A percentile compares a stretch with the other conserved stretches of the same genome.
These are phyloP conservation scores for Solenopsis invicta DNA, from an alignment of 1,140 invertebrate genomes.

Conservation along the genomic window DNA sequence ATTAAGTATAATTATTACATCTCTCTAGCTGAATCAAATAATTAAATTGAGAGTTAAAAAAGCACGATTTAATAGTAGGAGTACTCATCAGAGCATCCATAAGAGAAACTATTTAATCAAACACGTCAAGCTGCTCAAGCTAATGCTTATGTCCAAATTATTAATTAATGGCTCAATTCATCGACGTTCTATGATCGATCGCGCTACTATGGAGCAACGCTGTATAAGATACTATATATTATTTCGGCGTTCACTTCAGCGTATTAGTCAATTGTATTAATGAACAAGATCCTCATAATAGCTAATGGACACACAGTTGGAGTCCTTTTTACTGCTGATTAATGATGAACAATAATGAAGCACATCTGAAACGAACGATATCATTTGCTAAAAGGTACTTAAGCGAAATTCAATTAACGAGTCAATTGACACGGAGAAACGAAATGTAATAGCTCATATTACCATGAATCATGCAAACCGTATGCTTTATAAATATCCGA, in stretches of 20 bases:
- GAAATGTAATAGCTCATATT: slow-evolving; percentile 12
- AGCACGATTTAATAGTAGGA: not conserved
- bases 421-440: not conserved
- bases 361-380: not conserved
- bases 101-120: slow-evolving; percentile 7
- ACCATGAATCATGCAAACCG: not conserved
- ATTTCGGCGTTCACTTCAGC: not conserved
- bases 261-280: slow-evolving; percentile 32
- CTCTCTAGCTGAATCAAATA: not conserved
- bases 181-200: slow-evolving; percentile 17
- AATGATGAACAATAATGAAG: slow-evolving; percentile 43
- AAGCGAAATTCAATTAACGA: slow-evolving; percentile 22
- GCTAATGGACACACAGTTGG: not conserved
- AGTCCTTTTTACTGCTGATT: slow-evolving; percentile 29
- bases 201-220: not conserved
- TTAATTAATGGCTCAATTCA: slow-evolving; percentile 28
- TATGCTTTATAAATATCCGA: not conserved
- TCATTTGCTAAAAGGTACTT: slow-evolving; percentile 2
- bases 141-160: not conserved
- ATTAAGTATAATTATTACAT: not conserved
- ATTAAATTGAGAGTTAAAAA: not conserved
- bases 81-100: not conserved
- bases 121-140: not conserved
- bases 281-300: slow-evolving; percentile 49
- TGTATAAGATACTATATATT: slow-evolving; percentile 15